Conservation (phyloP, 1,140 invertebrate species). For the Pseudomyrmex concolor region DNA sequence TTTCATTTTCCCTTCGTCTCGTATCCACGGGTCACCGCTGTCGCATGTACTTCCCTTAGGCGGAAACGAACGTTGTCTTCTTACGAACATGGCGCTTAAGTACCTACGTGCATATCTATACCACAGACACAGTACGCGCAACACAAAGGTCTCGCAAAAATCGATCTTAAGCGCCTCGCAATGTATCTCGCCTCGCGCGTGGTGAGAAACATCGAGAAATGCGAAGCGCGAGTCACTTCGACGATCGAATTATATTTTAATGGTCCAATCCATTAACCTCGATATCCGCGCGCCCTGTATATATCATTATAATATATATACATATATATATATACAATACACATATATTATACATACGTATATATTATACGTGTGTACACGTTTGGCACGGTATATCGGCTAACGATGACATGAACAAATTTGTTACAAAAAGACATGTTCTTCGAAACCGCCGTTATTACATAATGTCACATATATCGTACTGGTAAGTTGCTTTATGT, state of each 20-base stretch:
- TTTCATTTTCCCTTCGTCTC: background rate
- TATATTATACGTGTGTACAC: too few species aligned
- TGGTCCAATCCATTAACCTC: constrained; percentile 1
- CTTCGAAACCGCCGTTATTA: background rate
- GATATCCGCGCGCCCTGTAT: background rate
- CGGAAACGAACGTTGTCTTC: background rate
- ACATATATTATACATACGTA: too few species aligned
- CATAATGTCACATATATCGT: background rate
- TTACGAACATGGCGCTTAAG: constrained; percentile 5
- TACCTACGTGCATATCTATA: too few species aligned
- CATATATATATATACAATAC: too few species aligned
- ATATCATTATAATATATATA: too few species aligned
- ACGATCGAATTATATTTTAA: constrained; percentile 29
- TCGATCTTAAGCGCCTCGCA: background rate
- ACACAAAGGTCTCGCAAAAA: too few species aligned
- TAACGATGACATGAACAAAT: constrained; percentile 35
- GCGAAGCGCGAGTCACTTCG: background rate
- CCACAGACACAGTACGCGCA: too few species aligned
- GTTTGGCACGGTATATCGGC: background rate
- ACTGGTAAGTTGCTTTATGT: background rate
- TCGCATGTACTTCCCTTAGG: constrained; percentile 26
- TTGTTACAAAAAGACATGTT: background rate
- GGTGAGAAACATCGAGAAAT: constrained; percentile 23
- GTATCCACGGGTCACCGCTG: constrained; percentile 48
- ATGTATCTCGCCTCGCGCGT: constrained; percentile 19